Base-by-base conservation (phyloP, 2,113 vertebrate species). In the Gavialis gangeticus region DNA sequence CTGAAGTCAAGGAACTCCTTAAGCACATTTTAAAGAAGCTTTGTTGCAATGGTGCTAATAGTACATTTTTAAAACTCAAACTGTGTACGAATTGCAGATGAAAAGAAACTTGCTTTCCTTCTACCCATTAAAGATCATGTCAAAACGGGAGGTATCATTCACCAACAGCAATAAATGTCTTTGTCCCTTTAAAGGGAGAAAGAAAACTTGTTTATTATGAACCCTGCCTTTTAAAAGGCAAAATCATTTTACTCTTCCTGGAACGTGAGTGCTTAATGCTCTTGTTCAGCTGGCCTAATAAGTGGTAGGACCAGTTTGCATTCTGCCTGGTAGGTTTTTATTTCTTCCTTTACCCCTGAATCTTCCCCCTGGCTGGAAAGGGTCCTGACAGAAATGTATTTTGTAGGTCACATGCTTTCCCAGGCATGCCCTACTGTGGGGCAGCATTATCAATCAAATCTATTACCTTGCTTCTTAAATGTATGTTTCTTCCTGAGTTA, bases 261-360 rank as follows among this genome's bases (percentile, higher is more conserved):
- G 57, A 86, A 19, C 46, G 54, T 13, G 63, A 34, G 1, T 12
- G 46, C 62, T 79, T 54, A 30, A 87, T 59, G 58, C 85, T 92
- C 60, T 90, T 59, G 37, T 25, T 89, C 84, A 89, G 54, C 55
- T 95, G 94, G 93, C 19, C 12, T 19, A 85, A 71, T 77, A 96
- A 91, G 75, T 57, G 75, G 93, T 85, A 91, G 84, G 75, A 95
- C 89, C 84, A 92, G 91, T 94, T 93, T 94, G 30, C 67, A 46
- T 92, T 63, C 85, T 82, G 19, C 82, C n/a, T 76, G 62, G 10
- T 12, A 77, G 78, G 83, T 96, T 91, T 85, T n/a, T 60, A 85
- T 88, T 95, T 96, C 76, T 71, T 95, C 28, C 56, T 90, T 30
- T 75, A 79, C 28, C 69, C 58, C 12, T 25, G 12, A 81, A 46